These are phyloP conservation scores for Polietes domitor DNA, from an alignment of 2,888 invertebrate genomes.

Conservation along the genomic window DNA sequence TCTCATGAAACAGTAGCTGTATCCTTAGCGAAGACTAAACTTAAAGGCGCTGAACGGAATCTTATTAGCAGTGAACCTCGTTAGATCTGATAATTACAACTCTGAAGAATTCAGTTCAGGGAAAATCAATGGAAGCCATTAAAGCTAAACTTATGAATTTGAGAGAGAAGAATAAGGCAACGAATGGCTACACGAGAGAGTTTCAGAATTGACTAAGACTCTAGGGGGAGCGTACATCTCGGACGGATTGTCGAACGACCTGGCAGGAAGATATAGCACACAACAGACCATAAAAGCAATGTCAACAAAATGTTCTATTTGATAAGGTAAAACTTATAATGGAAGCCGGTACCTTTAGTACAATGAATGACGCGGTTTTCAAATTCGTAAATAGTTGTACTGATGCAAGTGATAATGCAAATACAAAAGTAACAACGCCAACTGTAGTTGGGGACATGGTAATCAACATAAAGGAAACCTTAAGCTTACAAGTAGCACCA, in stretches of 20 bases:
- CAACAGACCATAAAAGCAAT: constrained; percentile 52
- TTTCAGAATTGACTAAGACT: no score
- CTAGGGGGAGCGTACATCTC: constrained; percentile 49
- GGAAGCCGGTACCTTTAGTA: background rate
- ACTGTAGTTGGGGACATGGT: no score
- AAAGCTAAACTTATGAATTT: background rate
- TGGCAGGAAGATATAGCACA: constrained; percentile 49
- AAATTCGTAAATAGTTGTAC: constrained; percentile 35
- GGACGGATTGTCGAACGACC: constrained; percentile 35
- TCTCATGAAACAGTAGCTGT: no score
- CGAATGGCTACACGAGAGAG: background rate
- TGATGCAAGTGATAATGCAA: constrained; percentile 10
- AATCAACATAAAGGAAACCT: no score
- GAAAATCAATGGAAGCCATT: background rate
- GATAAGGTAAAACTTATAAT: constrained; percentile 18
- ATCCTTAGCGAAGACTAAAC: no score
- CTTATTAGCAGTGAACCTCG: no score
- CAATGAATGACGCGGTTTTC: background rate
- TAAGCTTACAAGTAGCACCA: background rate
- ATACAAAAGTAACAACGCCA: no score
- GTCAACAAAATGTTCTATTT: constrained; percentile 42
- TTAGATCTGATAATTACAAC: no score
- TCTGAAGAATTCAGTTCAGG: background rate
- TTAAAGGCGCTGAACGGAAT: background rate
- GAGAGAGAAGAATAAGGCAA: background rate